Evolutionary conservation across 2,888 invertebrate species (phyloP), one percentile per base, ranked within the genome.

Genomic region (Chironomus riparius): DNA sequence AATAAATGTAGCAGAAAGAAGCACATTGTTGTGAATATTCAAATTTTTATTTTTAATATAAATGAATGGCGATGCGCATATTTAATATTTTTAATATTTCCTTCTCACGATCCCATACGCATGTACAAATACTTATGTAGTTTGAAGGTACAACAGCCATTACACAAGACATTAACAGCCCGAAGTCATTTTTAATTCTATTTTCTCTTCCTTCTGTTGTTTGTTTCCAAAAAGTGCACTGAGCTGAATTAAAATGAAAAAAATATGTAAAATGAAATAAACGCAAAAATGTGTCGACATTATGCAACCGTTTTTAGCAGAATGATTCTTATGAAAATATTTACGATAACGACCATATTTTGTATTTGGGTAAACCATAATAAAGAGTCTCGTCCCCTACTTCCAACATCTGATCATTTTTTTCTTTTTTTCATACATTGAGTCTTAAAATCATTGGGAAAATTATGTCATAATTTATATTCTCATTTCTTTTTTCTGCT

Each of bases 341-440:
- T 71, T 71, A 71, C 71, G 56, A 71, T 47, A n/a, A 21, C 71
- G 7, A 71, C 71, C 71, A 71, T 71, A 71, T 71, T 71, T 71
- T n/a, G 12, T 56, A 56, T 50, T 71, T 71, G 56, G 21, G 56
- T 48, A 56, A 70, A 47, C 70, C 70, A 50, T 50, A 50, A 50
- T 50, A n/a, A 56, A 18, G 7, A 5, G 7, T 18, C 15, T 50
- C 56, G 56, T 18, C 56, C 56, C 56, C 56, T 56, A 0, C 10
- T 3, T 1, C 12, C 4, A 28, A 50, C 71, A 71, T 71, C 71
- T 56, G 71, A 71, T 65, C 65, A 65, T 65, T 21, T 65, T 24
- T 65, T 10, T 38, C 5, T 38, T 10, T 38, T 38, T 38, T 38
- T 38, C 1, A 24, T 24, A 24, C 22, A 3, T 24, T 24, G 22